A percentile compares a stretch with the other conserved stretches of the same genome.
These are phyloP conservation scores for Tragulus kanchil DNA, from an alignment of 2,113 vertebrate genomes.

Conservation along the genomic window DNA sequence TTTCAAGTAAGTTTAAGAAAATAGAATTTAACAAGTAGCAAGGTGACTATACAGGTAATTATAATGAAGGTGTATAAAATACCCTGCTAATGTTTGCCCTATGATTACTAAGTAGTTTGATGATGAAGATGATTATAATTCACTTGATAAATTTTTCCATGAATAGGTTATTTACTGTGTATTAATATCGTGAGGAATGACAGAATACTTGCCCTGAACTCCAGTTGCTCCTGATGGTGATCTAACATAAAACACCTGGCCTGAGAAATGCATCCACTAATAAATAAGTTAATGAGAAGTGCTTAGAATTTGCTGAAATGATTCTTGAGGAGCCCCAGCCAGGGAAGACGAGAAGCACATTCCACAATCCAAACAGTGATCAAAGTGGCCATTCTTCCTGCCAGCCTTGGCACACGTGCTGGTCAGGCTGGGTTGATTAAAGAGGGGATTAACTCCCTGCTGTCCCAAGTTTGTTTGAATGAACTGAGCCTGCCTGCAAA, in stretches of 20 bases:
- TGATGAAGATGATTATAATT: slow-evolving; percentile 21
- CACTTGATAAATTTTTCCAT: background rate
- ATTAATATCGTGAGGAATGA: background rate
- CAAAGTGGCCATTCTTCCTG: slow-evolving; percentile 82
- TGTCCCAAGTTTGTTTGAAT: slow-evolving; percentile 80
- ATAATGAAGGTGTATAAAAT: background rate
- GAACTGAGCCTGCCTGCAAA: slow-evolving; percentile 64
- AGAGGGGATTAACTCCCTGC: slow-evolving; percentile 88
- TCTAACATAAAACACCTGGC: slow-evolving; percentile 72
- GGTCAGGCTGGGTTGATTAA: slow-evolving; percentile 86
- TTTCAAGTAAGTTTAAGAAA: slow-evolving; percentile 35
- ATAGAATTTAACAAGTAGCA: background rate
- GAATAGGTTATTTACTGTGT: background rate
- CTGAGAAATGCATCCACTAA: slow-evolving; percentile 68
- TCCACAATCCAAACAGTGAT: slow-evolving; percentile 82
- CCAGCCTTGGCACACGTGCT: slow-evolving; percentile 79
- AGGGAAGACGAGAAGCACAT: slow-evolving; percentile 81
- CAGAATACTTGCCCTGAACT: slow-evolving; percentile 67
- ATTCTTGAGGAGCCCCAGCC: slow-evolving; percentile 71
- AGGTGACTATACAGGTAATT: background rate
- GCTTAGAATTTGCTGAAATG: slow-evolving; percentile 78
- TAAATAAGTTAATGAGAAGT: slow-evolving; percentile 80
- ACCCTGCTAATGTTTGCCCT: background rate
- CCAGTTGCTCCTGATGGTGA: slow-evolving; percentile 60
- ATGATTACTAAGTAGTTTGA: background rate